These are phyloP conservation scores for Zosterops lateralis DNA, from an alignment of 2,113 vertebrate genomes.

Conservation along the genomic window DNA sequence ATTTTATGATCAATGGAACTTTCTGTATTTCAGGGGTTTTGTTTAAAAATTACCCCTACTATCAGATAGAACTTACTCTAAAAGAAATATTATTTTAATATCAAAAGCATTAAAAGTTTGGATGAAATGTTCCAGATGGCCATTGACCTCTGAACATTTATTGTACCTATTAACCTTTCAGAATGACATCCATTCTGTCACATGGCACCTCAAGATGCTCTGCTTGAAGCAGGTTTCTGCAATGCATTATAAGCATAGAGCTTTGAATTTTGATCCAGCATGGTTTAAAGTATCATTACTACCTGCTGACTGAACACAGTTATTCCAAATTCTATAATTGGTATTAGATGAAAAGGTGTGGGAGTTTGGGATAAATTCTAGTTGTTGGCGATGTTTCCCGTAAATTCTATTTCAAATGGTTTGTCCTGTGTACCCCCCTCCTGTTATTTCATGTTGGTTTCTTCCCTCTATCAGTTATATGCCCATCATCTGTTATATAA, in stretches of 20 bases:
- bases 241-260: not conserved
- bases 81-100: not conserved
- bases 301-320: not conserved
- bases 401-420: too few relatives aligned
- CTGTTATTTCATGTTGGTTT: too few relatives aligned
- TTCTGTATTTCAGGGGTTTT: not conserved
- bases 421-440: too few relatives aligned
- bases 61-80: not conserved
- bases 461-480: too few relatives aligned
- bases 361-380: too few relatives aligned
- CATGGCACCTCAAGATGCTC: not conserved
- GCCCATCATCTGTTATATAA: too few relatives aligned
- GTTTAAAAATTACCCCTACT: fast-evolving
- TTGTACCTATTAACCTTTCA: not conserved
- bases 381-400: too few relatives aligned
- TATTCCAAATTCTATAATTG: not conserved
- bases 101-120: not conserved
- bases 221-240: not conserved
- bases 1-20: not conserved
- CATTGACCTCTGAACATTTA: not conserved
- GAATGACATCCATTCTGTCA: not conserved
- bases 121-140: not conserved
- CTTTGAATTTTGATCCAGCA: not conserved
- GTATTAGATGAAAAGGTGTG: not conserved
- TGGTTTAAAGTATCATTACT: not conserved